Percentiles rank a stretch among this genome's conserved stretches.
Conservation (phyloP, 2,113 vertebrate genomes). For the Phoxinus phoxinus region DNA sequence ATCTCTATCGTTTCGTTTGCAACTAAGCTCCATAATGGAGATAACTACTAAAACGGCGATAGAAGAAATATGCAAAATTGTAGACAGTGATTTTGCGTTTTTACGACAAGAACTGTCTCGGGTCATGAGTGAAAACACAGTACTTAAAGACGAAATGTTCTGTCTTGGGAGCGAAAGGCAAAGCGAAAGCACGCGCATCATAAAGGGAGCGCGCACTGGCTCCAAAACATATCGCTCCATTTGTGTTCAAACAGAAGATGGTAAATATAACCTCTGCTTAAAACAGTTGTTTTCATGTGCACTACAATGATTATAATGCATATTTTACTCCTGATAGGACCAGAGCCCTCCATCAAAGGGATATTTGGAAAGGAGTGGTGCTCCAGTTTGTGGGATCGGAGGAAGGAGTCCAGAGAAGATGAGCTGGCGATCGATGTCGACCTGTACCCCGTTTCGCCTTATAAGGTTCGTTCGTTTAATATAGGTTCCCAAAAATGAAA, state of each 20-base stretch:
- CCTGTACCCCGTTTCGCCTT: neutral
- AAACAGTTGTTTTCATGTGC: neutral
- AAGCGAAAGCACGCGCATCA: conserved; percentile 35
- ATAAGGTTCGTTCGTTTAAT: conserved; percentile 45
- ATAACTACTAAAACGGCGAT: conserved; percentile 67
- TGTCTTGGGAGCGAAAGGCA: conserved; percentile 62
- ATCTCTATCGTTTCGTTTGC: conserved; percentile 61
- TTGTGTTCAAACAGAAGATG: conserved; percentile 64
- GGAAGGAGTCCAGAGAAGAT: conserved; percentile 49
- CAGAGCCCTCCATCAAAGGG: conserved; percentile 66
- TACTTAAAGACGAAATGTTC: conserved; percentile 64
- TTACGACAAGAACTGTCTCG: conserved; percentile 65
- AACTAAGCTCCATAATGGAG: conserved; percentile 73
- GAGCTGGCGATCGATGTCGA: conserved; percentile 42
- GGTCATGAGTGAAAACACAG: conserved; percentile 62
- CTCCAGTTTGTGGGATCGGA: conserved; percentile 72
- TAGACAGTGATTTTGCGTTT: conserved; percentile 67
- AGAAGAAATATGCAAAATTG: conserved; percentile 66
- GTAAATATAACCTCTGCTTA: neutral
- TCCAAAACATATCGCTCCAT: conserved; percentile 61
- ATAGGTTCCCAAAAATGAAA: neutral
- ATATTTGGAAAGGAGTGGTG: conserved; percentile 78
- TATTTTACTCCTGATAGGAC: conserved; percentile 41
- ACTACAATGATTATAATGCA: neutral
- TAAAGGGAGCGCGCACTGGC: conserved; percentile 43